These are phyloP conservation scores for Congeria kusceri DNA, from an alignment of 2,888 invertebrate species.

Conservation along the genomic window DNA sequence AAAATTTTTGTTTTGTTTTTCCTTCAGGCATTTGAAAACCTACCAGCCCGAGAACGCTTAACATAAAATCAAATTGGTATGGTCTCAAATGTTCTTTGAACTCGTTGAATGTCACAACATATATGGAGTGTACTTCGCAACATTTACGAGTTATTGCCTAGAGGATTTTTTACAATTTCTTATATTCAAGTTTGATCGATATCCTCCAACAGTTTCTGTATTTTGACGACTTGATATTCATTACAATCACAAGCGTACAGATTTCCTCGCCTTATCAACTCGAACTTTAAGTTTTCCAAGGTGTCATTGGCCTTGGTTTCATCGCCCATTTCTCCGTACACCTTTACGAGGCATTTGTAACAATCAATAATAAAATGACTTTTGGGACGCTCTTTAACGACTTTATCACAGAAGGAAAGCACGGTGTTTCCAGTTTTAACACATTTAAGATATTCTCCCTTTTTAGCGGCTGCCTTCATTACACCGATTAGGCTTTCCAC, in stretches of 20 bases:
- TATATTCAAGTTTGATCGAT: too few species aligned
- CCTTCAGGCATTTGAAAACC: too few species aligned
- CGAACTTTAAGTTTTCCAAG: conserved; percentile 33
- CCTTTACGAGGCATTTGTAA: conserved; percentile 34
- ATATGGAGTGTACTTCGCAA: too few species aligned
- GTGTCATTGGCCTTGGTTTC: conserved; percentile 16
- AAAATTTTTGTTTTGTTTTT: too few species aligned
- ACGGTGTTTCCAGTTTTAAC: conserved; percentile 28
- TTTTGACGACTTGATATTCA: conserved; percentile 19
- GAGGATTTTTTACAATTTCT: too few species aligned
- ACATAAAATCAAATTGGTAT: too few species aligned
- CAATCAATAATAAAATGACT: conserved; percentile 39
- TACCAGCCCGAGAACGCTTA: too few species aligned
- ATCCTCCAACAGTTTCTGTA: conserved; percentile 11
- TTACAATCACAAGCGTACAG: conserved; percentile 28
- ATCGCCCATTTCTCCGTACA: conserved; percentile 20
- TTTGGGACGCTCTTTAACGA: neutral
- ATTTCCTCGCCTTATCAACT: conserved; percentile 33
- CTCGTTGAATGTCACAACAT: too few species aligned
- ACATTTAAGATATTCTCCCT: conserved; percentile 15
- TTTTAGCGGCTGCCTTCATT: conserved; percentile 18
- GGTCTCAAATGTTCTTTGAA: too few species aligned
- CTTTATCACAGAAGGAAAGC: conserved; percentile 17
- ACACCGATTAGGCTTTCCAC: conserved; percentile 37
- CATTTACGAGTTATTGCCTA: too few species aligned